phyloP scores from a whole-genome alignment of 2,113 vertebrate species.

The Synodontis membranacea region DNA sequence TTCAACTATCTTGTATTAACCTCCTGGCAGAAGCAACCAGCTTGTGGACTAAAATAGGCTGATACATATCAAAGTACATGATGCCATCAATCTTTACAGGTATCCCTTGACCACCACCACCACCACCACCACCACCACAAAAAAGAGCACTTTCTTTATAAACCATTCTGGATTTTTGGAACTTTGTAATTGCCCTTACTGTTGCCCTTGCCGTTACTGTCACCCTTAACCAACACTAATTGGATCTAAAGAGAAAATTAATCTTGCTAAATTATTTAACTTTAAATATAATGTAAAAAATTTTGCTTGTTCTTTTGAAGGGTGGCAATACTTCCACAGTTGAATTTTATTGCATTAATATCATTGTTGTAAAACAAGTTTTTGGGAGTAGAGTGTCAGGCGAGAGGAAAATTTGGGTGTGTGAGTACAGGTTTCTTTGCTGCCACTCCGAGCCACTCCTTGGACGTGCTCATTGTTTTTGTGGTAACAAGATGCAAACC shows the following conservation, averaged over 20 bases:
- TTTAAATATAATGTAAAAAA: neutral
- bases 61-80: neutral
- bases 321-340: neutral
- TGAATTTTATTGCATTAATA: neutral
- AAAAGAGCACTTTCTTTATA: neutral
- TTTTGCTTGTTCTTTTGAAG: neutral
- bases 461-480: no score
- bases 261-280: neutral
- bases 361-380: neutral
- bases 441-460: neutral
- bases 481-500: neutral
- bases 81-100: neutral
- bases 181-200: neutral
- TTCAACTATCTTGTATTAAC: neutral
- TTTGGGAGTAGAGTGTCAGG: neutral
- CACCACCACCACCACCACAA: no score
- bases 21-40: neutral
- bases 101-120: neutral
- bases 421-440: neutral
- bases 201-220: neutral
- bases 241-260: neutral
- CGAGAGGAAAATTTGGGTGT: neutral
- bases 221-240: no score
- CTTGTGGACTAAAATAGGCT: neutral
- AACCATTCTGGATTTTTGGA: neutral